Conservation (phyloP, 1,140 invertebrate species). For the Drosophila seguyi region DNA sequence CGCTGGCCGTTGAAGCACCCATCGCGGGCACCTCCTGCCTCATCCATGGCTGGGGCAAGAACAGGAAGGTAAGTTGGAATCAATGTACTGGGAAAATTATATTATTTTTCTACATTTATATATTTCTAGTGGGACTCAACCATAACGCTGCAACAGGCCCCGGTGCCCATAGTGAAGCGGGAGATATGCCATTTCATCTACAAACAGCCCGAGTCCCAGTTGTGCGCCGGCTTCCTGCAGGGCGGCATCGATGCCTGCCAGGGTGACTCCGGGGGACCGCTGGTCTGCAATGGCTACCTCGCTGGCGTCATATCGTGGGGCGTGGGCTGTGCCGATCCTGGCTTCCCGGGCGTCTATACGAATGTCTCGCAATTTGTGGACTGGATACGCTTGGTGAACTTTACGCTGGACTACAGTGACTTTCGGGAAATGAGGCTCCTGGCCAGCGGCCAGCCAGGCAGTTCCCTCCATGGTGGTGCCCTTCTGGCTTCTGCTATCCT, state of each 20-base stretch:
- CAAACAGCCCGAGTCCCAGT: constrained; percentile 37
- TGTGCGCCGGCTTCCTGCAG: constrained; percentile 68
- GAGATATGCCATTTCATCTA: constrained; percentile 45
- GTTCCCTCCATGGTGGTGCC: not conserved
- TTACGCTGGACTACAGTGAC: constrained; percentile 20
- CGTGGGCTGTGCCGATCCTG: constrained; percentile 87
- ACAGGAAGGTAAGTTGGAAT: not conserved
- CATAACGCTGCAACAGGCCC: constrained; percentile 30
- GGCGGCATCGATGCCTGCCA: constrained; percentile 68
- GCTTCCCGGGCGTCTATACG: constrained; percentile 90
- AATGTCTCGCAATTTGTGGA: constrained; percentile 87
- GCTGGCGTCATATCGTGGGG: constrained; percentile 91
- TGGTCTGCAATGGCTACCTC: constrained; percentile 86
- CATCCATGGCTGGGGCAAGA: constrained; percentile 62
- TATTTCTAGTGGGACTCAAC: constrained; percentile 11
- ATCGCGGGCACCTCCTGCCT: constrained; percentile 33
- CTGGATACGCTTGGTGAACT: constrained; percentile 86
- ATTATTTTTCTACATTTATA: no score
- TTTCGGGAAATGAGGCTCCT: not conserved
- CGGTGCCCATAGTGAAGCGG: constrained; percentile 45
- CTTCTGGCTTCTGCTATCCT: not conserved
- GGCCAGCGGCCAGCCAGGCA: not conserved
- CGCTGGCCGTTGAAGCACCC: not conserved
- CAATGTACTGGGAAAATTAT: no score
- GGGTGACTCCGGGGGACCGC: constrained; percentile 87